A percentile compares a stretch with the other conserved stretches of the same genome.
Evolutionary conservation across 2,113 vertebrate genomes (phyloP).

Genomic region (Myrmophylax atrothorax): DNA sequence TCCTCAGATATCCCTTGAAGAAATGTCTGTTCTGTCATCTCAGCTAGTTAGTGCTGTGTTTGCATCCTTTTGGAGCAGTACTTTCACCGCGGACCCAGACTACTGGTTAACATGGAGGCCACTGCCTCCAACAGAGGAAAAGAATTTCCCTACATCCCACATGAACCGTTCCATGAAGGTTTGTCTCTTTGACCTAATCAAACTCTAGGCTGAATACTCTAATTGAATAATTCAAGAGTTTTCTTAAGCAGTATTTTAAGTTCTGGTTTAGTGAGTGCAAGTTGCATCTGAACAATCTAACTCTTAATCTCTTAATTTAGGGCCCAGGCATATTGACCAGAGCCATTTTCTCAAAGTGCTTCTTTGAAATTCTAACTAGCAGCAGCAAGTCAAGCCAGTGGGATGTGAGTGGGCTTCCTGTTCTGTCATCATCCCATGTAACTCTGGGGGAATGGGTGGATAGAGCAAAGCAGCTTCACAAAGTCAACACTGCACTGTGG

Average conservation of each 20-base stretch:
- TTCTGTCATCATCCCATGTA: slow-evolving; percentile 84
- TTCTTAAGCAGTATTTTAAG: neutral
- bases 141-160: slow-evolving; percentile 14
- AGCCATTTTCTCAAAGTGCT: slow-evolving; percentile 89
- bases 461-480: slow-evolving; percentile 86
- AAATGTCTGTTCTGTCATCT: slow-evolving; percentile 83
- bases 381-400: slow-evolving; percentile 73
- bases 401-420: slow-evolving; percentile 80
- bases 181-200: slow-evolving; percentile 40
- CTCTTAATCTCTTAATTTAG: slow-evolving; percentile 73
- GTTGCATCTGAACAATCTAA: slow-evolving; percentile 20
- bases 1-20: slow-evolving; percentile 77
- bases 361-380: slow-evolving; percentile 88
- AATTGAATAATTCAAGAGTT: neutral
- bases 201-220: neutral
- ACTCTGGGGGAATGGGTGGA: slow-evolving; percentile 89
- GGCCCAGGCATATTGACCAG: slow-evolving; percentile 87
- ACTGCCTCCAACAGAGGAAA: slow-evolving; percentile 36
- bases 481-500: slow-evolving; percentile 85
- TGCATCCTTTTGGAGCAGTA: slow-evolving; percentile 86
- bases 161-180: slow-evolving; percentile 74
- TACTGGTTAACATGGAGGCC: slow-evolving; percentile 90
- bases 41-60: slow-evolving; percentile 84
- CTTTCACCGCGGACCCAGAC: slow-evolving; percentile 84
- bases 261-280: neutral